phyloP scores from a whole-genome alignment of 2,888 invertebrate species.

The Euplagia quadripunctaria region DNA sequence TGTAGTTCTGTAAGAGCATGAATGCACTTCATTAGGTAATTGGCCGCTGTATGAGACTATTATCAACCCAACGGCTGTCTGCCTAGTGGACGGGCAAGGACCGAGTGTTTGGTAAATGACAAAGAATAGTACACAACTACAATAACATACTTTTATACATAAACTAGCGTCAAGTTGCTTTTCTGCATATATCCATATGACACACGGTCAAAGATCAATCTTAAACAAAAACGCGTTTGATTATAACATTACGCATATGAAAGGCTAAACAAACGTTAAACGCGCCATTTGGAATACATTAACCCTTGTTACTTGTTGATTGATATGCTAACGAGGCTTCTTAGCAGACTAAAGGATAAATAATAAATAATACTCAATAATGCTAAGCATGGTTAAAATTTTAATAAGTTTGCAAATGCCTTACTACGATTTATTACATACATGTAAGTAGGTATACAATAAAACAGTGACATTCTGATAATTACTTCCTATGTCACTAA shows the following conservation, averaged over 20 bases:
- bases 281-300: constrained; percentile 20
- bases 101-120: not conserved
- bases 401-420: not conserved
- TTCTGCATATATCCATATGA: not conserved
- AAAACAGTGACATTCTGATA: not conserved
- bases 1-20: not conserved
- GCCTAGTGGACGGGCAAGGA: not conserved
- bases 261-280: constrained; percentile 35
- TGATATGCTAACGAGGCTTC: constrained; percentile 20
- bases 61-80: not conserved
- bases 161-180: not conserved
- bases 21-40: not conserved
- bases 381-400: not conserved
- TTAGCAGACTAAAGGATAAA: not conserved
- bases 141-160: not conserved
- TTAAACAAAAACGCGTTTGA: constrained; percentile 13
- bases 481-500: not conserved
- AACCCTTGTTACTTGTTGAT: constrained; percentile 23
- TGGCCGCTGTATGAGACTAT: not conserved
- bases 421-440: not conserved
- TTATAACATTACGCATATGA: constrained; percentile 20
- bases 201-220: constrained; percentile 2
- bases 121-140: not conserved
- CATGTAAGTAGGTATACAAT: not conserved
- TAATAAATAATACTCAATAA: constrained; percentile 2